Conservation (phyloP, 2,797 vertebrate genomes). For the Artibeus jamaicensis region DNA sequence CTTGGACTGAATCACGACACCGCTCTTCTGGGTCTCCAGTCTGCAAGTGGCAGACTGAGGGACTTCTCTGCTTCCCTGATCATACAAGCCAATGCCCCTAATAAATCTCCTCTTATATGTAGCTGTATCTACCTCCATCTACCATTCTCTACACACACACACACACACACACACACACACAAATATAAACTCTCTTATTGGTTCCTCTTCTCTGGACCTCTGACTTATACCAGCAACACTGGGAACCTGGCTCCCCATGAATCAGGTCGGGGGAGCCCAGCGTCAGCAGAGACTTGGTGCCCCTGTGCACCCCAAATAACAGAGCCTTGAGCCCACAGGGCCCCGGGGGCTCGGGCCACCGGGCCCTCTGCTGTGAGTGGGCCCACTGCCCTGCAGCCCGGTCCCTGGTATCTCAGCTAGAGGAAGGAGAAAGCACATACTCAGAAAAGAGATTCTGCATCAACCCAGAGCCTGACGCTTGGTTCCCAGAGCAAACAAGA, state of each 20-base stretch:
- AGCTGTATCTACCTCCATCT: background rate
- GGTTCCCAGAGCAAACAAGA: background rate
- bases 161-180: background rate
- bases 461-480: background rate
- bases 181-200: background rate
- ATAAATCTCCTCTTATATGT: background rate
- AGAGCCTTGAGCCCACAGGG: background rate
- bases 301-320: accelerated
- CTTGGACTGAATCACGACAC: no score
- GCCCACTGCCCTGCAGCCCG: accelerated
- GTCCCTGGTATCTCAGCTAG: no score
- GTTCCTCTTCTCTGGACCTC: background rate
- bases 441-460: accelerated
- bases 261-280: background rate
- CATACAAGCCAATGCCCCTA: background rate
- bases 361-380: background rate
- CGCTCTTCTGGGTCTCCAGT: background rate
- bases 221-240: background rate
- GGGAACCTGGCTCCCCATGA: accelerated
- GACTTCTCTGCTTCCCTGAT: background rate
- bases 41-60: background rate
- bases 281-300: background rate
- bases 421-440: background rate
- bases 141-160: no score
- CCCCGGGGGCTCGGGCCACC: accelerated